Conservation (phyloP, 1,140 invertebrate genomes). For the Brachionus manjavacas region DNA sequence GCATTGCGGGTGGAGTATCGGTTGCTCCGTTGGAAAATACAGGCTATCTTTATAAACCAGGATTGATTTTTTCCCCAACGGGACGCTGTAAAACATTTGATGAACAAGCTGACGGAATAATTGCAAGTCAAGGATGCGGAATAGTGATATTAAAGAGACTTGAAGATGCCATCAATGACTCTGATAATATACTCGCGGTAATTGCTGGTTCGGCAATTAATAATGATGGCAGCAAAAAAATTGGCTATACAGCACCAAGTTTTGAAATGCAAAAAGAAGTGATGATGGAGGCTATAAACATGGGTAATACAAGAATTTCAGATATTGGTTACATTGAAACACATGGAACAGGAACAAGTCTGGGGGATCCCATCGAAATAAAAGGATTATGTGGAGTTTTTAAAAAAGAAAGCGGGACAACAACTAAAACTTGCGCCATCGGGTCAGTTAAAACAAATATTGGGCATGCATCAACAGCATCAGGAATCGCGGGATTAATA, state of each 20-base stretch:
- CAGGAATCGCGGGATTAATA: constrained; percentile 18
- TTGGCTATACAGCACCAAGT: not conserved
- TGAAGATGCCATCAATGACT: not conserved
- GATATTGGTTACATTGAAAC: not conserved
- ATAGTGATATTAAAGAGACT: not conserved
- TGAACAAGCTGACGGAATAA: not conserved
- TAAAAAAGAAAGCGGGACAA: not conserved
- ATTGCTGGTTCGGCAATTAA: not conserved
- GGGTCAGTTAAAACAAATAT: constrained; percentile 40
- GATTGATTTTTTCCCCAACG: not conserved
- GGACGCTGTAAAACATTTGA: not conserved
- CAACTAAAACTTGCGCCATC: not conserved
- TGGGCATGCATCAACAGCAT: not conserved
- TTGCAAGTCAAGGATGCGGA: not conserved
- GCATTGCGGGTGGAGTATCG: not conserved
- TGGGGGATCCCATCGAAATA: not conserved
- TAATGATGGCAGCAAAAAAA: not conserved
- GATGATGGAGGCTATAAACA: not conserved
- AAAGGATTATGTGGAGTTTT: not conserved
- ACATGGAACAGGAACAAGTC: not conserved
- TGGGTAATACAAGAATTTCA: not conserved
- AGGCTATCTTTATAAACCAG: not conserved
- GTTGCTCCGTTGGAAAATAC: not conserved
- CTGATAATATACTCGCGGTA: not conserved
- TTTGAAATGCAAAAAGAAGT: not conserved